Percentiles rank a stretch among this genome's conserved stretches.
phyloP scores from a whole-genome alignment of 2,797 vertebrate species.

The Enteromius radiatus region DNA sequence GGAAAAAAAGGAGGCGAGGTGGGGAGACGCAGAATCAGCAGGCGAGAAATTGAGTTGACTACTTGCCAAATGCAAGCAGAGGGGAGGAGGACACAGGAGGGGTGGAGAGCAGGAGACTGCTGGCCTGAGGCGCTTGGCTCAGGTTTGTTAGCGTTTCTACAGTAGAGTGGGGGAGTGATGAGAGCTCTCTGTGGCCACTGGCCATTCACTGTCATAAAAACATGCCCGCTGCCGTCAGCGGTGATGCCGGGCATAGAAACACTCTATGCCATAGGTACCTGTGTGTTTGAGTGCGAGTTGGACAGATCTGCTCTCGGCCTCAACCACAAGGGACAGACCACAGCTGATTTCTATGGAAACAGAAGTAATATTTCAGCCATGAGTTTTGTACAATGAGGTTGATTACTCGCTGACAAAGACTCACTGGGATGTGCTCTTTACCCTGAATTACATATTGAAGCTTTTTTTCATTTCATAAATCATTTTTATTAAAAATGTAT shows the following conservation, averaged over 20 bases:
- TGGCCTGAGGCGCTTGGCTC: conserved; percentile 40
- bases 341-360: conserved; percentile 49
- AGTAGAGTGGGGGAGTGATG: conserved; percentile 34
- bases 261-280: conserved; percentile 14
- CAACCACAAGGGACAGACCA: conserved; percentile 40
- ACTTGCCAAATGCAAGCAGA: conserved; percentile 49
- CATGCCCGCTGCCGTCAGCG: conserved; percentile 19
- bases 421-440: background rate
- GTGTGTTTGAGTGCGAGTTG: conserved; percentile 16
- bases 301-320: conserved; percentile 21
- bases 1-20: conserved; percentile 2
- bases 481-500: background rate
- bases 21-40: conserved; percentile 43
- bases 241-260: conserved; percentile 1
- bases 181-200: conserved; percentile 28
- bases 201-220: conserved; percentile 31
- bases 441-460: background rate
- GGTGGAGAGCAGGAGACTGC: conserved; percentile 11
- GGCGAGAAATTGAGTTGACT: conserved; percentile 57
- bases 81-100: conserved; percentile 13
- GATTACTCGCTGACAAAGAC: conserved; percentile 10
- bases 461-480: background rate
- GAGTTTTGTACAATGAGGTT: conserved; percentile 19
- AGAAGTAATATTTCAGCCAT: conserved; percentile 51
- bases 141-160: conserved; percentile 27